Evolutionary conservation across 1,140 invertebrate species (phyloP).

Genomic region (Limonius californicus): DNA sequence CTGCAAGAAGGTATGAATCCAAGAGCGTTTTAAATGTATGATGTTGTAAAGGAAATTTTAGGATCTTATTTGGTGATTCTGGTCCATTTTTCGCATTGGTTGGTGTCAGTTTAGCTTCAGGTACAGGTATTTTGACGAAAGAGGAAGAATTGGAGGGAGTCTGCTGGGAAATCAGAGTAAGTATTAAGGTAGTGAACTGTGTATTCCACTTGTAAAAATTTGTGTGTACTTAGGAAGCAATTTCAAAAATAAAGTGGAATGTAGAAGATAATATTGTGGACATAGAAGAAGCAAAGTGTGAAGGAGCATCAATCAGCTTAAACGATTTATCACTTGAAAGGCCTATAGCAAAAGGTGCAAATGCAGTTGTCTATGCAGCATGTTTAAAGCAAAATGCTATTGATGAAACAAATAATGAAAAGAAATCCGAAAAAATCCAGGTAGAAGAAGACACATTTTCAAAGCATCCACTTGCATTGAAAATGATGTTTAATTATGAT

Average conservation of each 20-base stretch:
- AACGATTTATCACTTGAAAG: constrained; percentile 65
- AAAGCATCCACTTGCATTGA: constrained; percentile 69
- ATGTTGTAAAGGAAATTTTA: too few relatives aligned
- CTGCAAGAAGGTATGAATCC: constrained; percentile 53
- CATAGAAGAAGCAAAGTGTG: constrained; percentile 45
- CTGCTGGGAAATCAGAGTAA: constrained; percentile 73
- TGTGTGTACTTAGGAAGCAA: constrained; percentile 50
- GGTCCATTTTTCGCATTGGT: constrained; percentile 72
- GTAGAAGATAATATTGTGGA: constrained; percentile 51
- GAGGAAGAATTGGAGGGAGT: constrained; percentile 75
- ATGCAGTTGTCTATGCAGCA: constrained; percentile 76
- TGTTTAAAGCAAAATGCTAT: constrained; percentile 46
- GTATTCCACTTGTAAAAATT: background rate
- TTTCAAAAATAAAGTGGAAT: constrained; percentile 59
- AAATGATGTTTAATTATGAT: constrained; percentile 93
- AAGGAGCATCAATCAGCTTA: constrained; percentile 49
- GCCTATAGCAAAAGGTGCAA: constrained; percentile 76
- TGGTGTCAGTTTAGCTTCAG: constrained; percentile 69
- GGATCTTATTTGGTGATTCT: constrained; percentile 65
- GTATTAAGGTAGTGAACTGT: too few relatives aligned
- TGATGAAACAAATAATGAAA: background rate
- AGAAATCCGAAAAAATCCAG: constrained; percentile 1
- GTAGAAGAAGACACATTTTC: constrained; percentile 22
- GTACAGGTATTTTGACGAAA: constrained; percentile 70
- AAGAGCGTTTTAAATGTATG: background rate